These are phyloP conservation scores for Camponotus fellah DNA, from an alignment of 2,888 invertebrate species.

Conservation along the genomic window DNA sequence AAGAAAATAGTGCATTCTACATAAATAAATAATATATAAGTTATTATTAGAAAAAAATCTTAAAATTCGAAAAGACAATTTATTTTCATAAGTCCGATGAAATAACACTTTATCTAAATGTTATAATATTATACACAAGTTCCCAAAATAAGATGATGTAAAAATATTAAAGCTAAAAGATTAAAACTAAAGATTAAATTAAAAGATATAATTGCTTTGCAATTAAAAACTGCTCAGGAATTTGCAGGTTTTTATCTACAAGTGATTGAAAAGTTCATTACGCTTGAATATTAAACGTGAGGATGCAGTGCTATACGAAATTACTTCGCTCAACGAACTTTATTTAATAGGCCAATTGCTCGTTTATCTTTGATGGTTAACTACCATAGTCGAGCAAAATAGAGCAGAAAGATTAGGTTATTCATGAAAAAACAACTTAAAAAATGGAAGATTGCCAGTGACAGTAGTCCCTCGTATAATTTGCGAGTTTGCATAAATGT, in stretches of 20 bases:
- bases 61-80: not conserved
- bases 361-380: constrained; percentile 11
- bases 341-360: constrained; percentile 39
- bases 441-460: constrained; percentile 56
- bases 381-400: constrained; percentile 1
- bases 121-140: not conserved
- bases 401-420: constrained; percentile 34
- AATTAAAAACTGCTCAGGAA: not conserved
- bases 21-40: not conserved
- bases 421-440: constrained; percentile 2
- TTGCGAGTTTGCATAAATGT: constrained; percentile 38
- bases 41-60: constrained; percentile 13
- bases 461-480: not conserved
- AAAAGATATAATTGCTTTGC: no score
- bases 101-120: not conserved
- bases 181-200: no score
- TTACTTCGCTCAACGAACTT: constrained; percentile 18
- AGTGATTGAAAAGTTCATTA: not conserved
- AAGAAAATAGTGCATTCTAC: not conserved
- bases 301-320: not conserved
- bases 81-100: not conserved
- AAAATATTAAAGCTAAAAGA: not conserved
- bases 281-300: not conserved
- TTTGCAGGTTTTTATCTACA: not conserved
- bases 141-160: not conserved